phyloP scores from a whole-genome alignment of 2,888 invertebrate species.

The Spodoptera picta region DNA sequence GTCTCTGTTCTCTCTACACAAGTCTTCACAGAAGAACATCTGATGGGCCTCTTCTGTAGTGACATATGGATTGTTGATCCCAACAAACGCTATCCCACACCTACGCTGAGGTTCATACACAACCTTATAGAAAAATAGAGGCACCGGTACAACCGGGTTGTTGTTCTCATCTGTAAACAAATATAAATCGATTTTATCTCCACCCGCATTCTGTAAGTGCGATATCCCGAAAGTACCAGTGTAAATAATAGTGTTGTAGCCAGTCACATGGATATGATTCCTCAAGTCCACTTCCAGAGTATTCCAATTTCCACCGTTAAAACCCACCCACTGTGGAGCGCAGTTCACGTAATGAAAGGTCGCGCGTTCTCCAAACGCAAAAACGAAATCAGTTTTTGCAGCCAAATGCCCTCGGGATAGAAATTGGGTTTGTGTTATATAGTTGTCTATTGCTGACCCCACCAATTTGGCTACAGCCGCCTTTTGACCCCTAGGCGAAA shows the following conservation, averaged over 20 bases:
- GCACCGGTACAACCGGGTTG: conserved; percentile 81
- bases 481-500: conserved; percentile 73
- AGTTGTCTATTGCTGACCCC: conserved; percentile 70
- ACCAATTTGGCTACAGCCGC: conserved; percentile 70
- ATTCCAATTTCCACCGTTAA: conserved; percentile 90
- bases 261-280: conserved; percentile 71
- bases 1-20: conserved; percentile 81
- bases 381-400: conserved; percentile 90
- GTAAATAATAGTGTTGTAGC: conserved; percentile 82
- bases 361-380: conserved; percentile 88
- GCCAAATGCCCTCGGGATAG: conserved; percentile 90
- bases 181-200: conserved; percentile 74
- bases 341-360: conserved; percentile 91
- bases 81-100: conserved; percentile 88
- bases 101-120: conserved; percentile 85
- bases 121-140: conserved; percentile 85
- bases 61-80: conserved; percentile 90
- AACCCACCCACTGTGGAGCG: conserved; percentile 91
- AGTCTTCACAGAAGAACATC: conserved; percentile 84
- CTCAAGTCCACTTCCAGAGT: conserved; percentile 84
- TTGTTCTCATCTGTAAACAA: conserved; percentile 76
- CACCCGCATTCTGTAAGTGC: conserved; percentile 81
- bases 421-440: conserved; percentile 76
- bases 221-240: conserved; percentile 90
- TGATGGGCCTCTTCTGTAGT: conserved; percentile 64